Base-by-base conservation (phyloP, 1,140 invertebrate genomes). In the Alviniconcha marisindica region DNA sequence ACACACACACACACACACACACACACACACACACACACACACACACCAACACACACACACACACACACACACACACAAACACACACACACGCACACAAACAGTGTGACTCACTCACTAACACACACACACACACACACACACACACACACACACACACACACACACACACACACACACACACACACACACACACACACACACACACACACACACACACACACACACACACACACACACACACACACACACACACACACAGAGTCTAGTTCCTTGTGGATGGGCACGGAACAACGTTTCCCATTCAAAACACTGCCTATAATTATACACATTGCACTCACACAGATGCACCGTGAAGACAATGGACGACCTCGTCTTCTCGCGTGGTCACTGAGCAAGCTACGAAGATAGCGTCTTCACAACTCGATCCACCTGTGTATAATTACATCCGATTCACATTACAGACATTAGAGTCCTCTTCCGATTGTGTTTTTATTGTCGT, bases 131-230 rank as follows among this genome's bases (percentile, higher is more conserved):
- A 60, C 56, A 60, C 56, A 60, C 56, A 60, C 56, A 5, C 56
- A 60, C 56, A 5, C 56, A 5, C 56, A 60, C 56, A 60, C 56
- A 60, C 56, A 60, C 56, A 60, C 56, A 60, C 56, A 60, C 56
- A 60, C 56, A 60, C 56, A 60, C 56, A 60, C 56, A 60, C 56
- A 60, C 56, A 60, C 56, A 60, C 56, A 60, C 44, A 48, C 63
- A 14, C n/a, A 69, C n/a, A 69, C 63, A 69, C 63, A 7, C 3
- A 28, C 63, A 69, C 63, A 69, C n/a, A 69, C 14, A 69, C 63
- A 14, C 33, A 69, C 63, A 28, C n/a, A 69, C 33, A 0, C 14
- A 69, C n/a, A 69, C 12, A 14, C n/a, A 21, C 28, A 3, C 69
- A 38, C 15, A 7, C 69, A 38, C 69, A 73, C 33, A 73, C 33